phyloP scores from a whole-genome alignment of 1,140 invertebrate genomes.

The Helicoverpa armigera region DNA sequence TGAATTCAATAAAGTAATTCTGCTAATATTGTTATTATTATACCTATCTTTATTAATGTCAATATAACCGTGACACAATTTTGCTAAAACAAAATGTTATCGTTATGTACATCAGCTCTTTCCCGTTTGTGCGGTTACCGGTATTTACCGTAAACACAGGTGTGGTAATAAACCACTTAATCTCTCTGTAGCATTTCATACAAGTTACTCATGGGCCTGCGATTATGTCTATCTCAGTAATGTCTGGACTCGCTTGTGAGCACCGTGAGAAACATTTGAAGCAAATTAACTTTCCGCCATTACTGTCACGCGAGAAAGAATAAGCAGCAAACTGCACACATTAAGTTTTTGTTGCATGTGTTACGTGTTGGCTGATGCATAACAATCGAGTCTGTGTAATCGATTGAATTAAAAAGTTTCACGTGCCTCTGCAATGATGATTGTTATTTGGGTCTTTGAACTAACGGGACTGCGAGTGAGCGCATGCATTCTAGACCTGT shows the following conservation, averaged over 20 bases:
- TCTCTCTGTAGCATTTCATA: slow-evolving; percentile 42
- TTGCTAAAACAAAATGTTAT: slow-evolving; percentile 24
- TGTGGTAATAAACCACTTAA: slow-evolving; percentile 44
- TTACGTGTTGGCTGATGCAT: slow-evolving; percentile 54
- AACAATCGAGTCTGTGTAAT: slow-evolving; percentile 57
- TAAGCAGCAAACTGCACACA: slow-evolving; percentile 60
- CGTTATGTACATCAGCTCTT: slow-evolving; percentile 43
- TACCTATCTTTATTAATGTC: background rate
- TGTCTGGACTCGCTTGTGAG: slow-evolving; percentile 59
- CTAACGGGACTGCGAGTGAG: slow-evolving; percentile 71
- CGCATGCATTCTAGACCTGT: slow-evolving; percentile 64
- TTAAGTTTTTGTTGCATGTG: slow-evolving; percentile 61
- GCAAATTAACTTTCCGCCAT: slow-evolving; percentile 74
- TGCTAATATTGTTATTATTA: background rate
- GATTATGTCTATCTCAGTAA: slow-evolving; percentile 59
- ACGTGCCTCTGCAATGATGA: slow-evolving; percentile 59
- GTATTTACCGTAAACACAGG: slow-evolving; percentile 51
- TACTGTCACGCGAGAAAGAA: slow-evolving; percentile 70
- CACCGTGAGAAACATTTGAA: slow-evolving; percentile 79
- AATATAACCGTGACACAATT: slow-evolving; percentile 19
- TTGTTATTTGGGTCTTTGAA: slow-evolving; percentile 77
- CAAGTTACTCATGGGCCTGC: slow-evolving; percentile 18
- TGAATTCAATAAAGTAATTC: background rate
- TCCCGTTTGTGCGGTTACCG: slow-evolving; percentile 35
- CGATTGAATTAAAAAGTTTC: slow-evolving; percentile 63